Evolutionary conservation across 2,113 vertebrate species (phyloP).

Genomic region (Rhea pennata): DNA sequence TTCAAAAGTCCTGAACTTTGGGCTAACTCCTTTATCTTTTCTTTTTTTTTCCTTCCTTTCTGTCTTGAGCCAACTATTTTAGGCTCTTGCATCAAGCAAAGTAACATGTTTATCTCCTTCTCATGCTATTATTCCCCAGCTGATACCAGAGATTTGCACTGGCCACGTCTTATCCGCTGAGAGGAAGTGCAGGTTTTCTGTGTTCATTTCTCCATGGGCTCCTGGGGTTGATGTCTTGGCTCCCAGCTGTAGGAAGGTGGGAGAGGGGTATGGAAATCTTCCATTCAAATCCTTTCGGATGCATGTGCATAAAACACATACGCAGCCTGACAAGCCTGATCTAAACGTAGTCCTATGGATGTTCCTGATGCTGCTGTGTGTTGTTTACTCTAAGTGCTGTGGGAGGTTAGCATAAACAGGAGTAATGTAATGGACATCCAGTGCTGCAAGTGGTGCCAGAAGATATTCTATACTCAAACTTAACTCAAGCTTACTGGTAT

Average conservation of each 20-base stretch:
- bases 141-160: not conserved
- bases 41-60: not conserved
- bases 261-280: rapidly evolving
- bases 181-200: not conserved
- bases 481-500: not conserved
- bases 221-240: not conserved
- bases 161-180: not conserved
- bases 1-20: not conserved
- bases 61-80: not conserved
- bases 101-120: not conserved
- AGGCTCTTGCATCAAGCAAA: rapidly evolving
- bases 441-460: not conserved
- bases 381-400: not conserved
- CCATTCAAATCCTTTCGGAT: not conserved
- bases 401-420: not conserved
- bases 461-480: not conserved
- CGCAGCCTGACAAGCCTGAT: not conserved
- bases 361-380: not conserved
- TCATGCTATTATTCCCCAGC: not conserved
- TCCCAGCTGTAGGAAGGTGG: not conserved
- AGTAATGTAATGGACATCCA: not conserved
- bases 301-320: rapidly evolving
- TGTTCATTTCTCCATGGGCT: not conserved
- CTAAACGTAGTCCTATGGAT: not conserved
- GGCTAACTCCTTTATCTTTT: not conserved